A percentile compares a stretch with the other conserved stretches of the same genome.
Evolutionary conservation across 2,888 invertebrate genomes (phyloP).

Genomic region (Machimus atricapillus): DNA sequence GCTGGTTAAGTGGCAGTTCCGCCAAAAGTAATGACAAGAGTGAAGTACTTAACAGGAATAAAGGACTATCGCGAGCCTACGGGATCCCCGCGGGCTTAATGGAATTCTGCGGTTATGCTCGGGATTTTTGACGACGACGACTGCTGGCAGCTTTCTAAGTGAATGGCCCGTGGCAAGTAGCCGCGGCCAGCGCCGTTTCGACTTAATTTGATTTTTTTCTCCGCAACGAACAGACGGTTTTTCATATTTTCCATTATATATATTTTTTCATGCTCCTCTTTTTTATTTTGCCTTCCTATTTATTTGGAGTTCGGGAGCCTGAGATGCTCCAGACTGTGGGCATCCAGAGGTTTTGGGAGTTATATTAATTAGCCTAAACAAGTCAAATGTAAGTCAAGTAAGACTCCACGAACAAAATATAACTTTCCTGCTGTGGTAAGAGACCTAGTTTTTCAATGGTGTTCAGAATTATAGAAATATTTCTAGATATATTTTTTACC

Average conservation of each 20-base stretch:
- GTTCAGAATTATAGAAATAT: neutral
- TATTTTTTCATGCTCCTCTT: neutral
- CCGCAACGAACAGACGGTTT: neutral
- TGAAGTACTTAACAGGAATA: conserved; percentile 35
- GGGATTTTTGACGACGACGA: neutral
- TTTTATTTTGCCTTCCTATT: neutral
- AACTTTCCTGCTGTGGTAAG: neutral
- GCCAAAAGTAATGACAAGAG: conserved; percentile 6
- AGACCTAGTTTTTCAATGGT: neutral
- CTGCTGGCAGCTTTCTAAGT: neutral
- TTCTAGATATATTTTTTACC: neutral
- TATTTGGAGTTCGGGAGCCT: neutral
- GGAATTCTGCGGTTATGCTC: conserved; percentile 12
- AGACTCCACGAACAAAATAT: neutral
- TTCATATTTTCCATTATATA: neutral
- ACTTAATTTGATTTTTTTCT: neutral
- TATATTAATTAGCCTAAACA: neutral
- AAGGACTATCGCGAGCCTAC: conserved; percentile 2
- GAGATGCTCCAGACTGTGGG: neutral
- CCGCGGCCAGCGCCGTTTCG: neutral
- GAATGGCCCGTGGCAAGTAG: neutral
- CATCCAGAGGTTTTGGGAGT: neutral
- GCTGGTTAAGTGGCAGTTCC: conserved; percentile 10
- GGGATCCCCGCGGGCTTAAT: neutral
- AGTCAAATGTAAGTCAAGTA: neutral